Conservation (phyloP, 2,797 vertebrate species). For the Molossus molossus region DNA sequence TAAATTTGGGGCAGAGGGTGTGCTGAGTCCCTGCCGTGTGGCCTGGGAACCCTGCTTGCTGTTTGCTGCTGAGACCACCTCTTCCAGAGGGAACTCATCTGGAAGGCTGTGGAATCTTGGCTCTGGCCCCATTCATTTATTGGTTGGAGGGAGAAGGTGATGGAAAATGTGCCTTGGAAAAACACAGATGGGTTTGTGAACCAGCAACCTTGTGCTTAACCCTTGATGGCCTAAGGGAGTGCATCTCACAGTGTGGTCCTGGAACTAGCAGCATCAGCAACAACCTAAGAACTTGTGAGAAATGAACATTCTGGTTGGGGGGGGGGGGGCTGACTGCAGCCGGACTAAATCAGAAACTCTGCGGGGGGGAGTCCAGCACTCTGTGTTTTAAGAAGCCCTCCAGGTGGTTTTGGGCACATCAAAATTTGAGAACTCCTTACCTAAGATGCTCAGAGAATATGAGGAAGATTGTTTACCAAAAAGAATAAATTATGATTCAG, state of each 20-base stretch:
- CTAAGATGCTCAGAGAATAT: neutral
- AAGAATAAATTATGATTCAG: neutral
- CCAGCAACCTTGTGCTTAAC: slow-evolving; percentile 28
- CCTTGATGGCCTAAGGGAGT: neutral
- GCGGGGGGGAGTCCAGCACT: neutral
- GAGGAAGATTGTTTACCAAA: slow-evolving; percentile 34
- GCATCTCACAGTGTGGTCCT: neutral
- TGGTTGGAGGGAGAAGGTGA: slow-evolving; percentile 73
- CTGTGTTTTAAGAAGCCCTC: neutral
- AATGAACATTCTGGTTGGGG: neutral
- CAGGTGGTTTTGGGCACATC: neutral
- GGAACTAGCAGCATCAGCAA: neutral
- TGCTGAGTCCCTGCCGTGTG: slow-evolving; percentile 26
- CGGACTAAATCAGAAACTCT: neutral
- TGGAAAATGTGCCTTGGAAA: slow-evolving; percentile 70
- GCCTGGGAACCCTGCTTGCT: slow-evolving; percentile 42
- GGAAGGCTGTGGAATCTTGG: slow-evolving; percentile 76
- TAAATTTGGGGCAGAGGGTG: slow-evolving; percentile 21
- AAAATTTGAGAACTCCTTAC: neutral
- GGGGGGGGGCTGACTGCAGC: neutral
- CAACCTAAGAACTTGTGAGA: neutral
- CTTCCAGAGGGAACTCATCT: slow-evolving; percentile 69
- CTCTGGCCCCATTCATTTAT: slow-evolving; percentile 69
- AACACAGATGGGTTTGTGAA: slow-evolving; percentile 64
- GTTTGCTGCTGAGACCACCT: neutral